Conservation (phyloP, 2,113 vertebrate species). For the Empidonax traillii region DNA sequence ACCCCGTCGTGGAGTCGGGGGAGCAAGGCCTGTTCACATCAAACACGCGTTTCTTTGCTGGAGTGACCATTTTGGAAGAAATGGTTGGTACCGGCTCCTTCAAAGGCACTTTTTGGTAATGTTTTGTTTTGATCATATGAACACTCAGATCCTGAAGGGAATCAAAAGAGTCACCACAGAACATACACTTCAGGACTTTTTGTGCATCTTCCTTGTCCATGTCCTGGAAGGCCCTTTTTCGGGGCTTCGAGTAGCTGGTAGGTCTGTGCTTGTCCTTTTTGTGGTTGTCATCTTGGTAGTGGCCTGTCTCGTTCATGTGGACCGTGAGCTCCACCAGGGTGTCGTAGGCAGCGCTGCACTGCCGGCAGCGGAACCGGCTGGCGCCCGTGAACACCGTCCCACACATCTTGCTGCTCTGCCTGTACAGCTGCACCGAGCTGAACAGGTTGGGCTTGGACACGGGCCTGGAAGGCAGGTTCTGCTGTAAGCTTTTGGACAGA, state of each 20-base stretch:
- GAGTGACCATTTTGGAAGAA: conserved; percentile 90
- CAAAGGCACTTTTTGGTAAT: conserved; percentile 99
- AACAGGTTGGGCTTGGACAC: conserved; percentile 93
- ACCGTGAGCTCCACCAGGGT: conserved; percentile 95
- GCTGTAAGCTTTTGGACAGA: conserved; percentile 92
- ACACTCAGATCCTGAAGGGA: conserved; percentile 97
- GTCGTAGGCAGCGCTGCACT: conserved; percentile 96
- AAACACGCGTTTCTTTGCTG: conserved; percentile 92
- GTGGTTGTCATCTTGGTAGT: conserved; percentile 98
- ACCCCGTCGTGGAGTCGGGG: conserved; percentile 92
- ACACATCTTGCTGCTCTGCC: conserved; percentile 89
- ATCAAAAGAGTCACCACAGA: conserved; percentile 97
- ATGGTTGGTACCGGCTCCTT: conserved; percentile 97
- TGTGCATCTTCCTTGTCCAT: conserved; percentile 97
- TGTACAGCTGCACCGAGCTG: conserved; percentile 94
- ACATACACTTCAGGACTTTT: conserved; percentile 98
- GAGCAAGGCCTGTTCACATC: conserved; percentile 92
- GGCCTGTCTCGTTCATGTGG: conserved; percentile 97
- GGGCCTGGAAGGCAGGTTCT: conserved; percentile 86
- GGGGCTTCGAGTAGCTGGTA: conserved; percentile 88
- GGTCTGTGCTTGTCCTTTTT: conserved; percentile 87
- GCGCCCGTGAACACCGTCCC: conserved; percentile 93
- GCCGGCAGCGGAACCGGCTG: conserved; percentile 94
- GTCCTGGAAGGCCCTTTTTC: conserved; percentile 93
- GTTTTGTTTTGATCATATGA: conserved; percentile 99